Base-by-base conservation (phyloP, 2,113 vertebrate genomes). In the Mohoua ochrocephala region DNA sequence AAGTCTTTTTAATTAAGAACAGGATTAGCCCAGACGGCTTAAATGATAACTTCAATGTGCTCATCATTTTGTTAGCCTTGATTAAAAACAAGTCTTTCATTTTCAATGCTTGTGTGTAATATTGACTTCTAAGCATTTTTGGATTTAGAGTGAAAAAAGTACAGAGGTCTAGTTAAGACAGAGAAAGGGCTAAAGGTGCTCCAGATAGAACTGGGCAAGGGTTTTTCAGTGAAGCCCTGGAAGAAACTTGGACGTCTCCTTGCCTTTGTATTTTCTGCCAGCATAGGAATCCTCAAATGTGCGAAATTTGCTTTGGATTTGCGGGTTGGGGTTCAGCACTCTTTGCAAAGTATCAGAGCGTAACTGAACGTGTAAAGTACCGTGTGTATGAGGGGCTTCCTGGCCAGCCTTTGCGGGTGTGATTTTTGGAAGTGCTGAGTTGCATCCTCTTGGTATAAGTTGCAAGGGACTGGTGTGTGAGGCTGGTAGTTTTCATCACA, bases 81-180 rank as follows among this genome's bases (percentile, higher is more conserved):
- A 92, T 94, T 93, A 84, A 94, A 95, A 96, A 23, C 49, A 89
- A 87, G n/a, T 10, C 81, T 78, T 84, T 89, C 13, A 49, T 89
- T 95, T 95, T 74, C 26, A 28, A 81, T 19, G 41, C 61, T 84
- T 65, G 16, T 28, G 28, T 35, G 35, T 45, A 33, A 23, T 47
- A 50, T 24, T 89, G 81, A 64, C 80, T 82, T 75, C 30, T 53
- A 81, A 92, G 60, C 20, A 26, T 30, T 80, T 84, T 35, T 24
- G 11, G 15, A 22, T 83, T 86, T 71, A 82, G 31, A 64, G 16
- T 30, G 9, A 44, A 33, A 78, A 56, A 86, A 75, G 9, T 15
- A 24, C 11, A 50, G 23, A 67, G 33, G 22, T 44, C 11, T 30
- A 23, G 24, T 44, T 35, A 35, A 52, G 52, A 24, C 11, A 60